Conservation (phyloP, 2,113 vertebrate species). For the Sakesphorus luctuosus region DNA sequence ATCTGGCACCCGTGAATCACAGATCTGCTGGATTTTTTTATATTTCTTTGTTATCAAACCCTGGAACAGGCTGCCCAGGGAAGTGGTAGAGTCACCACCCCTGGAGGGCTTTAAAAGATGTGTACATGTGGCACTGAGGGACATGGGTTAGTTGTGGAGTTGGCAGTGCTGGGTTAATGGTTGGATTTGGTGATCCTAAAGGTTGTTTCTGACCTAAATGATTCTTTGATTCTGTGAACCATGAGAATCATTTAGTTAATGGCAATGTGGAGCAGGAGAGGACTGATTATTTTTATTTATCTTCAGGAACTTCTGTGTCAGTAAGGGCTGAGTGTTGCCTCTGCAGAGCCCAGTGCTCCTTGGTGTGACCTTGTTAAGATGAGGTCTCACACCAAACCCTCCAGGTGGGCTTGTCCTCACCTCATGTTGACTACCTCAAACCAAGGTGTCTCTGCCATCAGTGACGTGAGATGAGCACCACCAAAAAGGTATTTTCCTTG, state of each 20-base stretch:
- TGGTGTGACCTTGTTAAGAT: neutral
- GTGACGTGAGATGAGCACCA: neutral
- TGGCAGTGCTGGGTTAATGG: neutral
- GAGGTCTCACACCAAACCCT: neutral
- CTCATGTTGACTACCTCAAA: neutral
- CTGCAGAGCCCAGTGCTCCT: neutral
- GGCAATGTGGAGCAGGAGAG: fast-evolving
- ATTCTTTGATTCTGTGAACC: neutral
- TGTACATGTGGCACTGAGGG: neutral
- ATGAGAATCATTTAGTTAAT: neutral
- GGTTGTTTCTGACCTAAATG: neutral
- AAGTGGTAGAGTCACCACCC: neutral
- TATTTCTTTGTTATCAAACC: neutral
- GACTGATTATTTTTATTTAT: neutral
- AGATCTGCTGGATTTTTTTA: neutral
- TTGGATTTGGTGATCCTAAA: neutral
- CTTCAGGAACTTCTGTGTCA: neutral
- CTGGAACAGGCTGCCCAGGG: neutral
- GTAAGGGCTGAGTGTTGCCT: neutral
- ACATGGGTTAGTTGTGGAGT: neutral
- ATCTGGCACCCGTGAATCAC: neutral
- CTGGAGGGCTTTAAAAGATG: fast-evolving
- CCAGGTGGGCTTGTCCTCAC: neutral
- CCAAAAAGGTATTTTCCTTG: neutral
- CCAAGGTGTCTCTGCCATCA: neutral